Evolutionary conservation across 2,888 invertebrate genomes (phyloP).

Genomic region (Macaria liturata): DNA sequence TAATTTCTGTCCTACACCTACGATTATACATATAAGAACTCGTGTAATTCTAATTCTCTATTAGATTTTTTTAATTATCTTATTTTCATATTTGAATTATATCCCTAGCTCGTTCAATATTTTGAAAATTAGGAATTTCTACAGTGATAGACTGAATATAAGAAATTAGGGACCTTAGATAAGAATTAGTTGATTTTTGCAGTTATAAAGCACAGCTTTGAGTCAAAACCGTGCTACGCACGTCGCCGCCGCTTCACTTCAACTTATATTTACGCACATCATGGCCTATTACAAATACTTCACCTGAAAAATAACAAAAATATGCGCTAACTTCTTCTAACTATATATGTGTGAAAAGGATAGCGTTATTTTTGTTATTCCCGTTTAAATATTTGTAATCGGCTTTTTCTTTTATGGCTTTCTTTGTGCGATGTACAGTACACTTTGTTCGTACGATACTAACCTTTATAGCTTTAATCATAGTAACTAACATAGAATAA

Average conservation of each 20-base stretch:
- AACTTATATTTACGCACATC: conserved; percentile 5
- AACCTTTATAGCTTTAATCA: conserved; percentile 21
- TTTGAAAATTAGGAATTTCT: no score
- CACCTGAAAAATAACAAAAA: background rate
- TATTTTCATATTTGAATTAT: no score
- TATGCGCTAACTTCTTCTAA: background rate
- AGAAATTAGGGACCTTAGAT: no score
- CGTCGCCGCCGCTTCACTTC: conserved; percentile 62
- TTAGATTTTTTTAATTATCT: no score
- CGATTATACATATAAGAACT: no score
- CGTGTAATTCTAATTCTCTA: no score
- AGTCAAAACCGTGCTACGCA: conserved; percentile 35
- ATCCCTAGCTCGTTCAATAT: no score
- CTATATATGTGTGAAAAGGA: background rate
- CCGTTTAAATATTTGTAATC: background rate
- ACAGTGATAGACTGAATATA: no score
- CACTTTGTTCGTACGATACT: conserved; percentile 27
- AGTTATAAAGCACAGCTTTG: no score
- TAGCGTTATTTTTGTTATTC: background rate
- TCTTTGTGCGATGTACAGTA: conserved; percentile 22
- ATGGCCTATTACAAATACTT: background rate
- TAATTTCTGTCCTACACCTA: no score
- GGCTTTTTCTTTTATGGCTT: conserved; percentile 9
- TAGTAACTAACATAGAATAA: conserved; percentile 16
- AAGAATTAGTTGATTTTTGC: no score